Base-by-base conservation (phyloP, 2,888 invertebrate genomes). In the Macaria notata region DNA sequence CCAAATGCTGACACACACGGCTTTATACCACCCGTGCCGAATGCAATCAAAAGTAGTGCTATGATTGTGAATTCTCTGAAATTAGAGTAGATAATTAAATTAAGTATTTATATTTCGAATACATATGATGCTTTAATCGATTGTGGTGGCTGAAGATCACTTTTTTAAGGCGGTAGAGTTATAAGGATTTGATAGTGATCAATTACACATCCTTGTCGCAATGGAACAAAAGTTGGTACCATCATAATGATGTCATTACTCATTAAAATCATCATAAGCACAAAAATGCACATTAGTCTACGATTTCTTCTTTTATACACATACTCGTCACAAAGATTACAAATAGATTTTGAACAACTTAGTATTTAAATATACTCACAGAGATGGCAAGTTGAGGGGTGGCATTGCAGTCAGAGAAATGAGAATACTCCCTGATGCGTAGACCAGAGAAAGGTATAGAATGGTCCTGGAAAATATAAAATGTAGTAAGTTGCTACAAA, bases 1-100 rank as follows among this genome's bases (percentile, higher is more conserved):
- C 98, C 99, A 81, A 99, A 98, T 0, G 98, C 97, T 0, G 97
- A 93, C 0, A 99, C 98, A 75, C 98, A 98, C 0, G 98, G 98
- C 77, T 99, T 99, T 70, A 99, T 99, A 1, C 98, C 98, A 1
- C 98, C 98, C 0, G 98, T 98, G 0, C 98, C 98, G 9, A 98
- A 72, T 0, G 98, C 98, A 70, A 99, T 97, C 31, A 96, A 83
- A 0, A 95, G 68, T 9, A 96, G 84, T 0, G 95, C 95, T 30
- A 95, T 3, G 31, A 95, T 91, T n/a, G 95, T 94, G 48, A 94
- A 92, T 68, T 88, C 83, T 68, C 95, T 95, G 86, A 41, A 87
- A 87, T 61, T 31, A 19, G 9, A 7, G 8, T 8, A 38, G 6
- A 43, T 50, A 59, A 58, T 45, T 29, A 38, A 38, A 38, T 7